A percentile compares a stretch with the other conserved stretches of the same genome.
phyloP scores from a whole-genome alignment of 2,888 invertebrate species.

The Cloeon dipterum region DNA sequence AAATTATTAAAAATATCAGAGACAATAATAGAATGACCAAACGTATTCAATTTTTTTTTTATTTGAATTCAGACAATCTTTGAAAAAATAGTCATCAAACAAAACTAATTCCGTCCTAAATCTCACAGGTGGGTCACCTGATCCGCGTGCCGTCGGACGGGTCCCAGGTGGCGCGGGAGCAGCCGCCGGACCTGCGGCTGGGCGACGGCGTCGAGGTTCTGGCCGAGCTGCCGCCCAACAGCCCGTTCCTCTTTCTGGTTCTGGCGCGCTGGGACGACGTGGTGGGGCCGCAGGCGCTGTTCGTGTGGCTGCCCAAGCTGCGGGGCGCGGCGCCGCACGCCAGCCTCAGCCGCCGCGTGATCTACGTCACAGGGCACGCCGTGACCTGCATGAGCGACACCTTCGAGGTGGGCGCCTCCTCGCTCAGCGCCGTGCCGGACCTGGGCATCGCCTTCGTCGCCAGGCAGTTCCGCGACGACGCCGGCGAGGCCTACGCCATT shows the following conservation, averaged over 20 bases:
- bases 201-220: too few relatives aligned
- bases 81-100: too few relatives aligned
- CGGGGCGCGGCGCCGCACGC: not conserved
- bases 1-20: too few relatives aligned
- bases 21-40: too few relatives aligned
- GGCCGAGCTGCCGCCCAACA: too few relatives aligned
- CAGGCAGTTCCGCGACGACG: conserved; percentile 7
- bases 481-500: conserved; percentile 5
- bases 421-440: conserved; percentile 9
- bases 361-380: conserved; percentile 9
- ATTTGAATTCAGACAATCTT: too few relatives aligned
- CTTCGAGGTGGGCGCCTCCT: not conserved
- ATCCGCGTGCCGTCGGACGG: too few relatives aligned
- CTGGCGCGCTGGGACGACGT: conserved; percentile 10
- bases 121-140: too few relatives aligned
- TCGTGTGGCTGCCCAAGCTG: conserved; percentile 8
- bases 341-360: not conserved
- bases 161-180: too few relatives aligned
- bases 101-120: too few relatives aligned
- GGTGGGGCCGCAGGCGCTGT: conserved; percentile 9
- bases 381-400: conserved; percentile 8
- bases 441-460: conserved; percentile 9
- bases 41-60: too few relatives aligned
- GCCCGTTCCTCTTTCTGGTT: conserved; percentile 8
- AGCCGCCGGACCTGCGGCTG: too few relatives aligned